Evolutionary conservation across 2,888 invertebrate genomes (phyloP).

Genomic region (Ophion obscuratus): DNA sequence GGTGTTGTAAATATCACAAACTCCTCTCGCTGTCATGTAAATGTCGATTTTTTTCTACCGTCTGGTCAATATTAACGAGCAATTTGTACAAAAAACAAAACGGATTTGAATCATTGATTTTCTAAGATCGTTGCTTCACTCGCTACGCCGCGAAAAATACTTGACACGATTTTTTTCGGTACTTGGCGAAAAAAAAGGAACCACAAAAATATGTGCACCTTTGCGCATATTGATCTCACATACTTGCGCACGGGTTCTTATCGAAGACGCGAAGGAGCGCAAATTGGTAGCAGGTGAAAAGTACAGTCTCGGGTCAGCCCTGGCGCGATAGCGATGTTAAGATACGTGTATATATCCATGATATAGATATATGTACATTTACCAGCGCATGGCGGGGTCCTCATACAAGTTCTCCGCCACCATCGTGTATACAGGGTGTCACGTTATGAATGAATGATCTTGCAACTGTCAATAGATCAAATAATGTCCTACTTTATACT

Average conservation of each 20-base stretch:
- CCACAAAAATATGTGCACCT: background rate
- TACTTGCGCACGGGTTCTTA: constrained; percentile 14
- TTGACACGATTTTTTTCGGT: background rate
- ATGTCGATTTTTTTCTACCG: too few species aligned
- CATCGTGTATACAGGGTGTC: constrained; percentile 13
- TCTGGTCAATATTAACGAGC: too few species aligned
- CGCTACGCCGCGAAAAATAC: background rate
- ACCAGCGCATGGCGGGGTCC: background rate
- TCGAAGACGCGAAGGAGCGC: constrained; percentile 44
- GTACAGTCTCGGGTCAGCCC: constrained; percentile 35
- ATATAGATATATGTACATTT: constrained; percentile 29
- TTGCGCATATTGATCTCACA: constrained; percentile 7
- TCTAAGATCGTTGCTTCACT: too few species aligned
- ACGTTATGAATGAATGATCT: too few species aligned
- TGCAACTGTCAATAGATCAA: too few species aligned
- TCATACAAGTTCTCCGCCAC: constrained; percentile 4
- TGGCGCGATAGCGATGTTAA: constrained; percentile 49
- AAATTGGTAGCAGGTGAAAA: constrained; percentile 70
- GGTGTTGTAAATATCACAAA: too few species aligned
- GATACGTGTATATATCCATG: constrained; percentile 43
- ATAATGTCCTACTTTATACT: too few species aligned
- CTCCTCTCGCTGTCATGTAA: too few species aligned
- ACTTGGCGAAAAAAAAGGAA: background rate
- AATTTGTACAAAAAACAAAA: too few species aligned
- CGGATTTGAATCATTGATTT: too few species aligned